Evolutionary conservation across 2,888 invertebrate species (phyloP).

Genomic region (Dynastes grantii): DNA sequence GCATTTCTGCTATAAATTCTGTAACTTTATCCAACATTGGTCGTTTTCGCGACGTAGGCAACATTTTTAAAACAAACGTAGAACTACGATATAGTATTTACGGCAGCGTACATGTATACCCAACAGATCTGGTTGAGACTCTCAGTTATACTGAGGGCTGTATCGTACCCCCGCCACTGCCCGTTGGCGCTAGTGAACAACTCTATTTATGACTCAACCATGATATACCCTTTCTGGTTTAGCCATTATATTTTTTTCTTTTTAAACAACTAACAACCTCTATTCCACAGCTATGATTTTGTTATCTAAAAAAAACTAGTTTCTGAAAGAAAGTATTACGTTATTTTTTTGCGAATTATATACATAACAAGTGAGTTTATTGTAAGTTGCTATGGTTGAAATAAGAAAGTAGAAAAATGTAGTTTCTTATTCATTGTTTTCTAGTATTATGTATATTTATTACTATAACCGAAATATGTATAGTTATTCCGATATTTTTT

Average conservation of each 20-base stretch:
- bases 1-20: too few species aligned
- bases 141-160: too few species aligned
- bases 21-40: too few species aligned
- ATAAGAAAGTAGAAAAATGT: conserved; percentile 61
- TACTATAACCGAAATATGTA: conserved; percentile 5
- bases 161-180: too few species aligned
- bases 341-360: conserved; percentile 58
- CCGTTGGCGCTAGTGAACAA: too few species aligned
- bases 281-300: conserved; percentile 63
- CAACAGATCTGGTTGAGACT: too few species aligned
- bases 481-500: conserved; percentile 36
- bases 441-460: conserved; percentile 52
- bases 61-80: too few species aligned
- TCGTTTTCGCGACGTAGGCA: too few species aligned
- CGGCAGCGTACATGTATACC: too few species aligned
- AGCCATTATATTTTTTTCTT: not conserved
- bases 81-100: too few species aligned
- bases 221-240: not conserved
- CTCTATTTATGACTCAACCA: too few species aligned
- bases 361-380: conserved; percentile 65
- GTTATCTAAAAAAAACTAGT: conserved; percentile 60
- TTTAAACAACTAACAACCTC: conserved; percentile 56
- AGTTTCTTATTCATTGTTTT: conserved; percentile 55
- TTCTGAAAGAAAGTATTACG: conserved; percentile 61
- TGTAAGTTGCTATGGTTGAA: conserved; percentile 64